A percentile compares a stretch with the other conserved stretches of the same genome.
Conservation (phyloP, 2,797 vertebrate genomes). For the Peromyscus melanophrys region DNA sequence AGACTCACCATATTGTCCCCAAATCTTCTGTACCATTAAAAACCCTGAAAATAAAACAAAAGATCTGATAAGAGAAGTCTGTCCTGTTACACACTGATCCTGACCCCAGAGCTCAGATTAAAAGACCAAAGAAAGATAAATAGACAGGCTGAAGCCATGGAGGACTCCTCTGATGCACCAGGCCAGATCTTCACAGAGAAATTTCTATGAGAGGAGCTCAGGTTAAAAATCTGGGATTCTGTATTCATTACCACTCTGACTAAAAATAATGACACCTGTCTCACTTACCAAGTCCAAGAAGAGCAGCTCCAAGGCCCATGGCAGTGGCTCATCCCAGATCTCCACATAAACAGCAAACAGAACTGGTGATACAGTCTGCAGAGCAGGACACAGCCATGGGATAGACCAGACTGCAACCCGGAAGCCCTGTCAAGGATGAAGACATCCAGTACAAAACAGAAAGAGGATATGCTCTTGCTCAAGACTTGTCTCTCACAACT, state of each 20-base stretch:
- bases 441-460: no score
- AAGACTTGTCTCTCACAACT: neutral
- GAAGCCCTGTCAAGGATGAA: neutral
- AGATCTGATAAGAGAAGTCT: neutral
- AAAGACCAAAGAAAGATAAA: fast-evolving
- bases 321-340: neutral
- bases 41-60: neutral
- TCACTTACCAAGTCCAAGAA: neutral
- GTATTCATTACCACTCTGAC: neutral
- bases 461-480: neutral
- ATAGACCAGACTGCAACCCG: no score
- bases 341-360: neutral
- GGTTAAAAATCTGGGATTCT: neutral
- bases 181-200: neutral
- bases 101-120: neutral
- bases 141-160: no score
- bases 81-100: neutral
- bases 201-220: neutral
- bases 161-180: fast-evolving
- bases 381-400: neutral
- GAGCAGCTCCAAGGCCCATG: neutral
- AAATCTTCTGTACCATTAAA: neutral
- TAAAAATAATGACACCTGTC: neutral
- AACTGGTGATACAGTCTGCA: fast-evolving
- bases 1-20: neutral